Evolutionary conservation across 1,140 invertebrate genomes (phyloP), one percentile per base, ranked within the genome.

Genomic region (Sitodiplosis mosellana): DNA sequence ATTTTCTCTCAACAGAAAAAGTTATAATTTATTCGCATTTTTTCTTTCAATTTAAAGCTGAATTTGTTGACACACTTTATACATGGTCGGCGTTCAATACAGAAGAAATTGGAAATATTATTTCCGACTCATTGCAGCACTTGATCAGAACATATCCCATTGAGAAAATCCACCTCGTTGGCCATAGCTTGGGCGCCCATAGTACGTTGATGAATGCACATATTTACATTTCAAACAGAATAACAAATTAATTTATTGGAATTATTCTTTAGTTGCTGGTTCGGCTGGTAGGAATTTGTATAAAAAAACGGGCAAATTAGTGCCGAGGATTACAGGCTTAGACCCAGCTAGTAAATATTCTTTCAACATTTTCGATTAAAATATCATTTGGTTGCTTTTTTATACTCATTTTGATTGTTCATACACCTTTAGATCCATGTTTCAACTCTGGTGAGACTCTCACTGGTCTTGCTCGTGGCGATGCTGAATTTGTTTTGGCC

Each of bases 51-150:
- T 10, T 27, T 45, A 54, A 51, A 6, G 61, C 57, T 2, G 48
- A 46, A 0, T 64, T 55, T 15, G 56, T 64, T 41, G 61, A 63
- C 17, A 64, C 62, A 10, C 47, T 64, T n/a, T 64, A 64, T 45
- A 54, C 58, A 0, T 64, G 62, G 62, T 59, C 60, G 5, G 60
- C 62, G 8, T 56, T 64, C 22, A 64, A 64, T 41, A 64, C 61
- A 10, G 59, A 59, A 20, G 57, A 55, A 43, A 57, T 64, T 41
- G 62, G 62, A 19, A 48, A 53, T 46, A 51, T 51, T 20, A 49
- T 64, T 19, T 60, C 57, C 0, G 11, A 42, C 6, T 60, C 54
- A 2, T 15, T 64, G 37, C 50, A 51, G 8, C 49, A 60, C 49
- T 46, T 64, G 2, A 37, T 54, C 17, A 50, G 59, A 1, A 14